Evolutionary conservation across 2,797 vertebrate species (phyloP), one percentile per base, ranked within the genome.

Genomic region (Salarias fasciatus): DNA sequence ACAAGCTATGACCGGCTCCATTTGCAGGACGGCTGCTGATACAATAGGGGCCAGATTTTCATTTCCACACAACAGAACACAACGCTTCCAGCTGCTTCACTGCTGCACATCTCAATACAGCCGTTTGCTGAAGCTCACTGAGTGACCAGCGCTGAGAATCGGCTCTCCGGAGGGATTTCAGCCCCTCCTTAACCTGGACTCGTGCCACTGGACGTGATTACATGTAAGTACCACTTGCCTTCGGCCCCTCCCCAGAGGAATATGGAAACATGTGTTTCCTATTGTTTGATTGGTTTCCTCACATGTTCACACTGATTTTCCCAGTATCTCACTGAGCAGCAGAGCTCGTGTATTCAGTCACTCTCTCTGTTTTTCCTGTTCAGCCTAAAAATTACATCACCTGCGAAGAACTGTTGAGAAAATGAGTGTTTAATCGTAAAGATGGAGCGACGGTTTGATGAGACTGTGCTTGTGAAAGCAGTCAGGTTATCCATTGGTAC

Each of bases 1-100:
- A 84, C 84, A 90, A 93, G 92, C 92, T 93, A 86, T 87, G 84
- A 79, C 73, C 79, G 3, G 78, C 73, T 85, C 80, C 76, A 85
- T 86, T 92, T 86, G 64, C 78, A 79, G 54, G 53, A 66, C 24
- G 64, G 66, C 74, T 75, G 74, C 63, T 53, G 72, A 72, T 64
- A 48, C 52, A 67, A 46, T 1, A 53, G 63, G 41, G 58, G 35
- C 28, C 59, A 30, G 43, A 35, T 40, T 71, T 68, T 79, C 69
- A 57, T n/a, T 52, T 61, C 56, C 52, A 42, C 50, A 49, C 57
- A 76, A 62, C 68, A 75, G 69, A 59, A 72, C 48, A 67, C 60
- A 79, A 73, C 73, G 29, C 61, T 65, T 49, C 63, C 50, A 63
- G 58, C 67, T 70, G 74, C 46, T 9, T 35, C 33, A 35, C 33